Percentiles rank a stretch among this genome's conserved stretches.
phyloP scores from a whole-genome alignment of 2,113 vertebrate genomes.

The Trogon melanurus region DNA sequence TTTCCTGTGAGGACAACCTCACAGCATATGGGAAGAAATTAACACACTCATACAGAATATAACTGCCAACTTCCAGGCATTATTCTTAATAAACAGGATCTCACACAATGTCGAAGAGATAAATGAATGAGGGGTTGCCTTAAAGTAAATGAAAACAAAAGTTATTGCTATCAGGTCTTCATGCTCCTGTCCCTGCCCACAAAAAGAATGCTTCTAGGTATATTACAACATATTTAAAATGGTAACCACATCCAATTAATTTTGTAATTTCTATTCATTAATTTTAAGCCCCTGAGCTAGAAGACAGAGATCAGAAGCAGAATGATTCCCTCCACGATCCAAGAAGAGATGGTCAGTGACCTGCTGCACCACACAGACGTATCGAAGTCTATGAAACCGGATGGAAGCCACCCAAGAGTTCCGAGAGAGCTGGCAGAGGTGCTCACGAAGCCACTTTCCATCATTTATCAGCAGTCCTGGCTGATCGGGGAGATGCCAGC shows the following conservation, averaged over 20 bases:
- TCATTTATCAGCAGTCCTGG: too few species aligned
- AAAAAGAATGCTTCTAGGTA: background rate
- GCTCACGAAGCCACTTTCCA: too few species aligned
- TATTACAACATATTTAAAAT: background rate
- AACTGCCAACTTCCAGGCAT: slow-evolving; percentile 67
- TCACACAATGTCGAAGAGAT: slow-evolving; percentile 15
- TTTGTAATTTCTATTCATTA: background rate
- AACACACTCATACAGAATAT: slow-evolving; percentile 21
- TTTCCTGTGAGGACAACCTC: slow-evolving; percentile 40
- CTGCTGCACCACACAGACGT: too few species aligned
- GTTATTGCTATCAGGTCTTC: background rate
- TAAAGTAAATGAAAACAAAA: background rate
- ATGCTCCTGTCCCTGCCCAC: background rate
- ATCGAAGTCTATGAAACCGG: too few species aligned
- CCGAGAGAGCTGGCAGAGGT: too few species aligned
- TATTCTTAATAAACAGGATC: slow-evolving; percentile 69
- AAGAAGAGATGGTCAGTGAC: too few species aligned
- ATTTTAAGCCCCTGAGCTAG: background rate
- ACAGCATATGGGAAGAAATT: slow-evolving; percentile 56
- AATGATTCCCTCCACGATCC: too few species aligned
- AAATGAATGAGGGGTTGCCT: background rate
- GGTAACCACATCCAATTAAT: background rate
- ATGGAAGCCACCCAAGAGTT: too few species aligned
- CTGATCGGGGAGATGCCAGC: too few species aligned
- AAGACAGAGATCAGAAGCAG: too few species aligned